Evolutionary conservation across 2,113 vertebrate genomes (phyloP).

Genomic region (Theristicus caerulescens): DNA sequence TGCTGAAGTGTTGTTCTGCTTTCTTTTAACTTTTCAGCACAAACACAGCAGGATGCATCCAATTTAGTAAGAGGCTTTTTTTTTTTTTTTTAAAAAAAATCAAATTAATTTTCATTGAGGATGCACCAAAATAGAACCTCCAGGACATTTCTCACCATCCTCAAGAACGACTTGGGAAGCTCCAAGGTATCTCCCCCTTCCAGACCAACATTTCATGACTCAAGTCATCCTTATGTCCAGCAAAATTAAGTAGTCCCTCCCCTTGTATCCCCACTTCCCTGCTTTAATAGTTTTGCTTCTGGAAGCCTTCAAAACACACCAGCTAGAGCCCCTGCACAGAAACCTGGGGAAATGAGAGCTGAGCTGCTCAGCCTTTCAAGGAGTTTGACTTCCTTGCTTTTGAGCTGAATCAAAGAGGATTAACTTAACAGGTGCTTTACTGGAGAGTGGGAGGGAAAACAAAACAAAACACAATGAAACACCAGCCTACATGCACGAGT

Average conservation of each 20-base stretch:
- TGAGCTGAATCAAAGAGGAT: conserved; percentile 16
- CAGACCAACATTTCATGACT: neutral
- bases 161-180: neutral
- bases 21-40: neutral
- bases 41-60: neutral
- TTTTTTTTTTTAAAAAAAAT: neutral
- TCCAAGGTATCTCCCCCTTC: neutral
- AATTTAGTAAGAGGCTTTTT: neutral
- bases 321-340: neutral
- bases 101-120: neutral
- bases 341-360: neutral
- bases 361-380: neutral
- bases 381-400: conserved; percentile 25
- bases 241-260: neutral
- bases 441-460: conserved; percentile 10
- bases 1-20: neutral
- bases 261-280: neutral
- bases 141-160: neutral
- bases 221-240: neutral
- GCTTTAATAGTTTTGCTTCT: neutral
- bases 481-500: neutral
- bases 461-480: conserved; percentile 37
- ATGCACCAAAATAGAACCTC: neutral
- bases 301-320: neutral
- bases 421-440: conserved; percentile 44